Base-by-base conservation (phyloP, 2,113 vertebrate genomes). In the Alosa alosa region DNA sequence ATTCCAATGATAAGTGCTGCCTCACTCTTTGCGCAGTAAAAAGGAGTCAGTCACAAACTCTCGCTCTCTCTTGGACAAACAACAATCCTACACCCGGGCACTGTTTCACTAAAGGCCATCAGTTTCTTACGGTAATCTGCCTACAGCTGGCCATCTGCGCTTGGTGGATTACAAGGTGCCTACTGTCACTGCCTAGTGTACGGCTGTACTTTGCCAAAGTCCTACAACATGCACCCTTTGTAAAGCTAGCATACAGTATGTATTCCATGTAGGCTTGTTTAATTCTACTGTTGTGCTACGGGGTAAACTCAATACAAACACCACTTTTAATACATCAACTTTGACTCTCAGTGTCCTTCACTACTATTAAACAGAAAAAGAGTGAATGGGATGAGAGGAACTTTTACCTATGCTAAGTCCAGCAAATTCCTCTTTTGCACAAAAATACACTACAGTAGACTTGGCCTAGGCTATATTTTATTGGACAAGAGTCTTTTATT, bases 51-150 rank as follows among this genome's bases (percentile, higher is more conserved):
- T 78, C 31, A 31, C 72, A 78, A 31, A 78, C 72, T 39, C 36
- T 78, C 31, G 4, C 31, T 36, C 25, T 41, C 72, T 78, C 72
- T 78, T 4, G 36, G 36, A 78, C 72, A 78, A 78, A 15, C 72
- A 78, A 68, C 72, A 72, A 25, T 31, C n/a, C 25, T 36, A 72
- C 64, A 11, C 25, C n/a, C 64, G 13, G 10, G 64, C 64, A 78
- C 72, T 39, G 72, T 13, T 78, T 90, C 90, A 90, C 18, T 84
- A 78, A 86, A 68, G 44, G 15, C 31, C 10, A 4, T 25, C 72
- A 36, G 36, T 36, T 13, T 44, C 13, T 2, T 78, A 41, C 31
- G 72, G 72, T 78, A 78, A 78, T 78, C 72, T 78, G 31, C 25
- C 72, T 78, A 78, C 72, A 78, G 36, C 72, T 78, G 72, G 31